Evolutionary conservation across 1,140 invertebrate species (phyloP), one percentile per base, ranked within the genome.

Genomic region (Nasonia vitripennis): DNA sequence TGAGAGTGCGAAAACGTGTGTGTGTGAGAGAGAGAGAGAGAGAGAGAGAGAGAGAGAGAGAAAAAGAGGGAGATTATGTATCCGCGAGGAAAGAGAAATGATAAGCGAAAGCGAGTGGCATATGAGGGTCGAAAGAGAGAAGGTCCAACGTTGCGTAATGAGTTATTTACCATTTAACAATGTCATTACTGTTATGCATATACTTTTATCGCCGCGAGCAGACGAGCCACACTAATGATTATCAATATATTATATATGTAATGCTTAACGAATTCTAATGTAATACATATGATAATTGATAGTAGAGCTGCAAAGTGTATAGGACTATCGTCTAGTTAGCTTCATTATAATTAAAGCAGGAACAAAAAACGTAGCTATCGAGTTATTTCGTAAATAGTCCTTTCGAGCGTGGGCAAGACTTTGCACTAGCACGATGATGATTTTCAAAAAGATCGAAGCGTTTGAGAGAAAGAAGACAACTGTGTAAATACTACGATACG

Each of bases 281-380:
- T 88, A 87, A 88, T 87, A 88, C 86, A 88, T 37, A 37, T 88
- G 87, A 87, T 88, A 86, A 88, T 88, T 88, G 78, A 86, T 88
- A 88, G 87, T 88, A 78, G 41, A 77, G 73, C 80, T 80, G 81
- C 31, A 74, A 81, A 77, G 41, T 86, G 79, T 81, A 85, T 84
- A 85, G 85, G 81, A 86, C 85, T 86, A 86, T 71, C 83, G 83
- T 88, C 77, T 88, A 87, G 85, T 84, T 86, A 86, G 84, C 79
- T 85, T 85, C 78, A 73, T 84, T 84, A 37, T 37, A 82, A 87
- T 74, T 41, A 73, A 87, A 82, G 23, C 67, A 71, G 27, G 67
- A 85, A 75, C 27, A 73, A 79, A 68, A 77, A 78, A 51, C 14
- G 78, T 83, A 81, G 78, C 83, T 85, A 82, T 74, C 79, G 75